Percentiles rank a stretch among this genome's conserved stretches.
Conservation (phyloP, 1,140 invertebrate species). For the Zaprionus ornatus region DNA sequence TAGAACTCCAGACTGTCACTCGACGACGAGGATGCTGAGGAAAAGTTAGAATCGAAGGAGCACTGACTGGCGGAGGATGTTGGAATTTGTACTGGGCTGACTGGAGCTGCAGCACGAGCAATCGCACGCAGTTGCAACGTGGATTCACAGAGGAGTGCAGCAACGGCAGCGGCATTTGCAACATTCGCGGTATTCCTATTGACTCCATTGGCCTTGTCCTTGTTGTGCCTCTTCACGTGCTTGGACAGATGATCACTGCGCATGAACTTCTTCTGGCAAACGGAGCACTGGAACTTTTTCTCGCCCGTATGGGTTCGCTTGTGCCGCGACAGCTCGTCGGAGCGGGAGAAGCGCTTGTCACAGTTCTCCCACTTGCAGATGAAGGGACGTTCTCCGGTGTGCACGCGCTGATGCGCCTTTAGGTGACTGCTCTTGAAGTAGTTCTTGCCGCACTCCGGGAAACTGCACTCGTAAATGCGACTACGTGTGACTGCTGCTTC, state of each 20-base stretch:
- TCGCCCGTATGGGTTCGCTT: conserved; percentile 97
- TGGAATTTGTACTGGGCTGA: background rate
- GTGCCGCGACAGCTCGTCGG: conserved; percentile 97
- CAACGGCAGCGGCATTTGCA: conserved; percentile 20
- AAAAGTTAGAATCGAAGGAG: background rate
- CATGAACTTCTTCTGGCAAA: conserved; percentile 97
- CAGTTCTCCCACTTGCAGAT: conserved; percentile 95
- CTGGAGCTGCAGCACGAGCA: conserved; percentile 54
- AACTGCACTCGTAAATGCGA: conserved; percentile 92
- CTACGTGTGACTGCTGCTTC: conserved; percentile 86
- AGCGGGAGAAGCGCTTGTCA: conserved; percentile 95
- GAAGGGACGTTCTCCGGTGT: conserved; percentile 96
- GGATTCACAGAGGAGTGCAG: conserved; percentile 34
- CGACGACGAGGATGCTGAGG: background rate
- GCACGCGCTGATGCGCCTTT: conserved; percentile 96
- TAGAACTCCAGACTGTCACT: conserved; percentile 55
- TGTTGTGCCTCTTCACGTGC: conserved; percentile 93
- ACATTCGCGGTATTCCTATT: conserved; percentile 62
- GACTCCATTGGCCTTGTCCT: conserved; percentile 85
- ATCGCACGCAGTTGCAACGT: conserved; percentile 70
- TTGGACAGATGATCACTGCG: conserved; percentile 96
- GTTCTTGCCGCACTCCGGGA: conserved; percentile 95
- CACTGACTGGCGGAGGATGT: background rate
- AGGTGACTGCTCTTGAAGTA: conserved; percentile 99
- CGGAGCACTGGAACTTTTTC: conserved; percentile 95